Evolutionary conservation across 2,888 invertebrate species (phyloP).

Genomic region (Scaptomyza polygonia): DNA sequence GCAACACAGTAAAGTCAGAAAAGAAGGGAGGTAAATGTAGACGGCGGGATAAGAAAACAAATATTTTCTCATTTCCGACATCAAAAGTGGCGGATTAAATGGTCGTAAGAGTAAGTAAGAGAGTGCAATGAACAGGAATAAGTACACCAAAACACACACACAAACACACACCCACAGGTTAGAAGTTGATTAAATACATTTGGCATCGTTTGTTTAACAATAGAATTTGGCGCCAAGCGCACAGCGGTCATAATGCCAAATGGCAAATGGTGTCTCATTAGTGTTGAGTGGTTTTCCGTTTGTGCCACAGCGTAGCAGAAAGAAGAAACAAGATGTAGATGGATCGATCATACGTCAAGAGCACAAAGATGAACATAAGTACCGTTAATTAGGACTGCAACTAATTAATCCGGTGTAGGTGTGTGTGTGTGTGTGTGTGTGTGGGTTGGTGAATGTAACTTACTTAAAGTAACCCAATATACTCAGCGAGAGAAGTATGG

Average conservation of each 20-base stretch:
- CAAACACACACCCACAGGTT: constrained; percentile 18
- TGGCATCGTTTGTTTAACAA: constrained; percentile 59
- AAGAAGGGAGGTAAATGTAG: neutral
- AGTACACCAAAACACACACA: constrained; percentile 12
- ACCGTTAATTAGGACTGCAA: constrained; percentile 2
- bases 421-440: neutral
- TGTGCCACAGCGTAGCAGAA: constrained; percentile 1
- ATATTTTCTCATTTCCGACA: constrained; percentile 72
- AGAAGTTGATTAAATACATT: constrained; percentile 51
- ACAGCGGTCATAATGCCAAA: constrained; percentile 40
- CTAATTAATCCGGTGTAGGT: no score
- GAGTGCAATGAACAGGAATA: constrained; percentile 47
- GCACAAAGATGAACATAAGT: neutral
- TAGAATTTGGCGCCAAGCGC: constrained; percentile 66
- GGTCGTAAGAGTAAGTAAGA: constrained; percentile 33
- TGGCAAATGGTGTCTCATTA: constrained; percentile 47
- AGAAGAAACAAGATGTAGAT: constrained; percentile 12
- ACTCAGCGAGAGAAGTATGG: constrained; percentile 91
- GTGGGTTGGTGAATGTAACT: constrained; percentile 82
- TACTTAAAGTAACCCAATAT: constrained; percentile 95
- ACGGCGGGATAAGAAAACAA: constrained; percentile 44
- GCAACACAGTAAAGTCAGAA: constrained; percentile 11
- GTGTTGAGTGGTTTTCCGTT: constrained; percentile 53
- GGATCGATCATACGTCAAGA: constrained; percentile 28
- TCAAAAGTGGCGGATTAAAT: constrained; percentile 54